A percentile compares a stretch with the other conserved stretches of the same genome.
Conservation (phyloP, 1,140 invertebrate species). For the Prorops nasuta region DNA sequence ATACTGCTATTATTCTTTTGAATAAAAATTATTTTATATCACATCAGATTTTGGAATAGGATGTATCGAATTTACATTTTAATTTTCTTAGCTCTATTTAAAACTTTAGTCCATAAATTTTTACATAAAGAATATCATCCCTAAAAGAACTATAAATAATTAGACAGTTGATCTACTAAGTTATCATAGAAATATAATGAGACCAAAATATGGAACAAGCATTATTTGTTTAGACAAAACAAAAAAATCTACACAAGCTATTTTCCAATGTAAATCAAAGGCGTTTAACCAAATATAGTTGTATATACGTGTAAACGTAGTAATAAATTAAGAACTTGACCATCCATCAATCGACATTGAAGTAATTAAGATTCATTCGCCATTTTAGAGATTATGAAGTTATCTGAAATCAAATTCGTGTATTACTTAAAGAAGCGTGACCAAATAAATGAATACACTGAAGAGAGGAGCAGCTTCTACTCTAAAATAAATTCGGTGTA, state of each 20-base stretch:
- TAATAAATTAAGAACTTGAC: conserved; percentile 1
- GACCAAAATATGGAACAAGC: too few relatives aligned
- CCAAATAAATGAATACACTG: not conserved
- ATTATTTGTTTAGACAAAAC: conserved; percentile 34
- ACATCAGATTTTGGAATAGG: too few relatives aligned
- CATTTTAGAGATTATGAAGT: not conserved
- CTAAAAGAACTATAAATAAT: not conserved
- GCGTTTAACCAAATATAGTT: conserved; percentile 1
- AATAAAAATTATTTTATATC: too few relatives aligned
- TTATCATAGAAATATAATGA: too few relatives aligned
- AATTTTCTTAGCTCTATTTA: not conserved
- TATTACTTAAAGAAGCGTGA: not conserved
- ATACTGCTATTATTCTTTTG: too few relatives aligned
- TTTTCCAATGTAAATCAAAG: conserved; percentile 6
- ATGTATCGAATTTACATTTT: too few relatives aligned
- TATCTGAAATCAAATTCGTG: not conserved
- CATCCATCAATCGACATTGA: not conserved
- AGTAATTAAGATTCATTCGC: not conserved
- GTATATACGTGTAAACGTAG: not conserved
- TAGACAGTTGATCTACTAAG: conserved; percentile 10
- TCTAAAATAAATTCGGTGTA: conserved; percentile 9
- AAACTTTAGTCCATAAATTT: not conserved
- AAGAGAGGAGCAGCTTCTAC: not conserved
- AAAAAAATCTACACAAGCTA: conserved; percentile 27
- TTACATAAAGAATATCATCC: not conserved